Percentiles rank a stretch among this genome's conserved stretches.
These are phyloP conservation scores for Lasiurus borealis DNA, from an alignment of 2,113 vertebrate species.

Conservation along the genomic window DNA sequence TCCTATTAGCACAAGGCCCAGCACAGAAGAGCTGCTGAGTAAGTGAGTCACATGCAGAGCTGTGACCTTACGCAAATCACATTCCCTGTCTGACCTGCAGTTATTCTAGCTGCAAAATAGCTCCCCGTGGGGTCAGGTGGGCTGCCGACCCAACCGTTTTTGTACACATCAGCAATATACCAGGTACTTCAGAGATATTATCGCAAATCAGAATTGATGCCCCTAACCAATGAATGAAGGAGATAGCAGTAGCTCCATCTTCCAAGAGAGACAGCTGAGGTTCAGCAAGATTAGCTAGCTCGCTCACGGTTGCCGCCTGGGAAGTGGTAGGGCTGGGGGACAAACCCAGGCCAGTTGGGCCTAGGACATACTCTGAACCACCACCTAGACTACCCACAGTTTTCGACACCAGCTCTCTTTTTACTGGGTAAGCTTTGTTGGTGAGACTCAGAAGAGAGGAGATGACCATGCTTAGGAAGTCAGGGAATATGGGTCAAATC, in stretches of 20 bases:
- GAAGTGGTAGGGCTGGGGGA: background rate
- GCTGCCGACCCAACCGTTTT: background rate
- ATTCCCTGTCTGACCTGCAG: background rate
- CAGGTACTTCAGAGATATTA: background rate
- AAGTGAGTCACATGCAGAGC: slow-evolving; percentile 46
- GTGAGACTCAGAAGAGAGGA: background rate
- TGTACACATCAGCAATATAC: background rate
- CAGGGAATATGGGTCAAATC: background rate
- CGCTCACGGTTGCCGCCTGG: background rate
- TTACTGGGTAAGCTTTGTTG: background rate
- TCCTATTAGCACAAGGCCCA: background rate
- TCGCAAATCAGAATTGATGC: background rate
- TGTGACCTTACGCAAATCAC: slow-evolving; percentile 20
- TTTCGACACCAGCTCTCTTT: background rate
- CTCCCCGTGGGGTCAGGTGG: background rate
- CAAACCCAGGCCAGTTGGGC: background rate
- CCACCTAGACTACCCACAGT: background rate
- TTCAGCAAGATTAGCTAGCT: background rate
- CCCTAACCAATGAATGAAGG: background rate
- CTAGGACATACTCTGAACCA: background rate
- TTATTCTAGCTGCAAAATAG: background rate
- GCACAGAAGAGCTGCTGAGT: background rate
- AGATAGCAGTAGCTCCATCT: background rate
- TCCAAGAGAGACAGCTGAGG: background rate
- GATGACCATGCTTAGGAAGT: background rate